These are phyloP conservation scores for Drymonia ruficornis DNA, from an alignment of 2,888 invertebrate species.

Conservation along the genomic window DNA sequence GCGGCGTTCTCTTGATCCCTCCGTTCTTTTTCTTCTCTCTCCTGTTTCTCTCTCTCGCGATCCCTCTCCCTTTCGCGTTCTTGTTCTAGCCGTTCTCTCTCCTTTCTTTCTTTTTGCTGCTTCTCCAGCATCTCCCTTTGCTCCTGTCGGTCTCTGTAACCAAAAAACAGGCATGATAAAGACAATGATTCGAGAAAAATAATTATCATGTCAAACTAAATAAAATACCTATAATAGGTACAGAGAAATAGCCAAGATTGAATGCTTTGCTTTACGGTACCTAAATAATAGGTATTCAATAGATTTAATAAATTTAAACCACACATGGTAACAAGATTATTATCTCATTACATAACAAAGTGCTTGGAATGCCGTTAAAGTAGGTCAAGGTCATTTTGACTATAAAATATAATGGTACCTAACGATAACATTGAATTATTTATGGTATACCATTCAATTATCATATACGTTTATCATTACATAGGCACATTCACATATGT, in stretches of 20 bases:
- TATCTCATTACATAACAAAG: not conserved
- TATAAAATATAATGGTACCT: constrained; percentile 3
- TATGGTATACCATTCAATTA: no score
- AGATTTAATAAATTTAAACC: no score
- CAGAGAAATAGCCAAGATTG: no score
- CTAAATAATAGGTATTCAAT: no score
- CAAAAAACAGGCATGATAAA: constrained; percentile 26
- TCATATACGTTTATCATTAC: no score
- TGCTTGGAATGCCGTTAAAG: constrained; percentile 26
- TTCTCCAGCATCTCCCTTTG: constrained; percentile 87
- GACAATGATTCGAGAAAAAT: not conserved
- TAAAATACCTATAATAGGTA: no score
- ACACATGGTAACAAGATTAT: no score
- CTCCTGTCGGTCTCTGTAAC: constrained; percentile 78
- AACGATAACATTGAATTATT: no score
- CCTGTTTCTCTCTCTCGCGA: constrained; percentile 80
- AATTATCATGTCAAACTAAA: no score
- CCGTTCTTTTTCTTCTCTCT: constrained; percentile 82
- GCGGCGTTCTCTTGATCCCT: constrained; percentile 89
- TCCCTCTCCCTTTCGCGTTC: constrained; percentile 81
- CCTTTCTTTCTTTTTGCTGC: constrained; percentile 87
- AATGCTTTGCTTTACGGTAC: no score
- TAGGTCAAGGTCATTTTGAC: constrained; percentile 57
- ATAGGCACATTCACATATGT: no score
- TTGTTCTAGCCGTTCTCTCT: constrained; percentile 87